Evolutionary conservation across 2,113 vertebrate genomes (phyloP), one percentile per base, ranked within the genome.

Genomic region (Cebus imitator): DNA sequence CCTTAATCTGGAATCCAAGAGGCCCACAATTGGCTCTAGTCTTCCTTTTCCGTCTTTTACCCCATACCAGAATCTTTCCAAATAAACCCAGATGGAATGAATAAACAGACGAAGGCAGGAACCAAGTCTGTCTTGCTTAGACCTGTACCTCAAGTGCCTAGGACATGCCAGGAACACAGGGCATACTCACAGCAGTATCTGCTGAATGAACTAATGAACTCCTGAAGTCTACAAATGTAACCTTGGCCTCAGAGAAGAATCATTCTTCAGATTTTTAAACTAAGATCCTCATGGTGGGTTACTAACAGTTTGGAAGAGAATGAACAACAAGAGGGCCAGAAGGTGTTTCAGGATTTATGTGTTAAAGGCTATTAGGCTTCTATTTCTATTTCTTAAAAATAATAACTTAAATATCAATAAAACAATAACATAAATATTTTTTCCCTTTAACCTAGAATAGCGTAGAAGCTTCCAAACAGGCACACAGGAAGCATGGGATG

Each of bases 341-440:
- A 92, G 48, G 58, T 43, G 45, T 84, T 85, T 35, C 61, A 80
- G 73, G 64, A 68, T 75, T 86, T 66, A 85, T n/a, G 57, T 87
- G 48, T 70, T 87, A 66, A 87, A 82, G 48, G 40, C 40, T 52
- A 37, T 35, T 40, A 80, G 72, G 3, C 40, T 86, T 96, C 73
- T 52, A 68, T 93, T 81, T 95, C 68, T 90, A 75, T n/a, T 68
- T 84, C 73, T n/a, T 37, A 93, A 68, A 68, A 68, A 68, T 68
- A 68, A 35, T 35, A 68, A 68, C 66, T 68, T 68, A 68, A 64
- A 64, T 6, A 3, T 84, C 84, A 48, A 35, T 84, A 89, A 92
- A 85, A 45, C 68, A 72, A 85, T 85, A 90, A 79, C 52, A 84
- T 52, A 61, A 85, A 23, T 70, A 79, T 92, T 80, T 95, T 95